Evolutionary conservation across 2,113 vertebrate species (phyloP).

Genomic region (Scomber colias): DNA sequence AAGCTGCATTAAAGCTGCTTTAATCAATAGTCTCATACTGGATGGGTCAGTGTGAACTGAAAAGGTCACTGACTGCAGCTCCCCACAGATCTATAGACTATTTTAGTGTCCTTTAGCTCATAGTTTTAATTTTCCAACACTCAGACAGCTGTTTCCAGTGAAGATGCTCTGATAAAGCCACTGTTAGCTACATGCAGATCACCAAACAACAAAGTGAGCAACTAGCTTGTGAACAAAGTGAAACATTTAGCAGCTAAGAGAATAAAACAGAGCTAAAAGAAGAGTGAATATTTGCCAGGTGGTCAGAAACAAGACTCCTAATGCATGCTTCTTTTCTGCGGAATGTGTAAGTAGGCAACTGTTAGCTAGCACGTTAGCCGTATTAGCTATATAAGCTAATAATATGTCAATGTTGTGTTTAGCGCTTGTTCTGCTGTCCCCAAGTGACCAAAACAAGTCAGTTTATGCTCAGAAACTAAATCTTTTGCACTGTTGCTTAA

Average conservation of each 20-base stretch:
- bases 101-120: too few relatives aligned
- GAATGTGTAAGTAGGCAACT: not conserved
- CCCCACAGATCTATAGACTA: too few relatives aligned
- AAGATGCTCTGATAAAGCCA: not conserved
- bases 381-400: too few relatives aligned
- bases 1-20: not conserved
- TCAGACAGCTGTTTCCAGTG: too few relatives aligned
- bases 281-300: not conserved
- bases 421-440: not conserved
- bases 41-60: not conserved
- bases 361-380: too few relatives aligned
- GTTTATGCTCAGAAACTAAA: too few relatives aligned
- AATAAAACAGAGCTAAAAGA: not conserved
- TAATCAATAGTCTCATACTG: slow-evolving; percentile 1
- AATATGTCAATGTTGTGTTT: not conserved
- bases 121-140: too few relatives aligned
- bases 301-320: not conserved
- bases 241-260: not conserved
- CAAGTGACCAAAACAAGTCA: too few relatives aligned
- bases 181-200: not conserved
- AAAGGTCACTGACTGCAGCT: not conserved
- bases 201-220: not conserved
- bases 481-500: too few relatives aligned
- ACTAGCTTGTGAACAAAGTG: not conserved
- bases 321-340: not conserved